Conservation (phyloP, 1,140 invertebrate species). For the Calephelis nemesis region DNA sequence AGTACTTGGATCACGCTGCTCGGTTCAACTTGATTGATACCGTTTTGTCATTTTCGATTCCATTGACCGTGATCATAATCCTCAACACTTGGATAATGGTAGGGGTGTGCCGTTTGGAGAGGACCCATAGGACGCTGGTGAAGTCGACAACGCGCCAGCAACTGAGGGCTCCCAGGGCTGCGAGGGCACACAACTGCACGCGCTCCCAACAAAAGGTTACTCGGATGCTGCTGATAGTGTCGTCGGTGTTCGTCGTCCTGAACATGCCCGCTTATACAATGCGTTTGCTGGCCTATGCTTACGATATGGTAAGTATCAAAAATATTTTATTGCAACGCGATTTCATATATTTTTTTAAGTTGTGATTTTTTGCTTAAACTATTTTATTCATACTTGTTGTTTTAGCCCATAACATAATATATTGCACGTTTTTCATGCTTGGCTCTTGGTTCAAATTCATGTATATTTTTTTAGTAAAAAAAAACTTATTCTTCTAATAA, state of each 20-base stretch:
- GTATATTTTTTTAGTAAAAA: too few relatives aligned
- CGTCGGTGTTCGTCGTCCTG: conserved; percentile 87
- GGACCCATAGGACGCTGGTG: conserved; percentile 17
- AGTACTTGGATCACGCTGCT: conserved; percentile 79
- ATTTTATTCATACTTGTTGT: too few relatives aligned
- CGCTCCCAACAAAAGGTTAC: conserved; percentile 85
- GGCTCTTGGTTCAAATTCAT: too few relatives aligned
- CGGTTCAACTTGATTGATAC: conserved; percentile 86
- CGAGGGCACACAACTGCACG: conserved; percentile 35
- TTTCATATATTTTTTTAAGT: not conserved
- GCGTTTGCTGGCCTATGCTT: conserved; percentile 80
- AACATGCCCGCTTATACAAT: conserved; percentile 88
- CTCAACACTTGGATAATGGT: conserved; percentile 86
- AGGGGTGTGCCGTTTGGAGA: conserved; percentile 78
- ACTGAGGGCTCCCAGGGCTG: conserved; percentile 41
- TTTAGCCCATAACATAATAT: too few relatives aligned
- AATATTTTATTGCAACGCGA: not conserved
- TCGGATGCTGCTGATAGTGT: conserved; percentile 90
- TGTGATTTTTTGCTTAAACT: too few relatives aligned
- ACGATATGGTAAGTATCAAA: conserved; percentile 53
- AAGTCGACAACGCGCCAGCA: conserved; percentile 37
- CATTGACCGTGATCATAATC: conserved; percentile 84
- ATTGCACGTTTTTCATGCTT: too few relatives aligned
- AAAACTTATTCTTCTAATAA: too few relatives aligned
- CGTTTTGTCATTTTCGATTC: conserved; percentile 84